Evolutionary conservation across 2,797 vertebrate genomes (phyloP), one percentile per base, ranked within the genome.

Genomic region (Streptopelia turtur): DNA sequence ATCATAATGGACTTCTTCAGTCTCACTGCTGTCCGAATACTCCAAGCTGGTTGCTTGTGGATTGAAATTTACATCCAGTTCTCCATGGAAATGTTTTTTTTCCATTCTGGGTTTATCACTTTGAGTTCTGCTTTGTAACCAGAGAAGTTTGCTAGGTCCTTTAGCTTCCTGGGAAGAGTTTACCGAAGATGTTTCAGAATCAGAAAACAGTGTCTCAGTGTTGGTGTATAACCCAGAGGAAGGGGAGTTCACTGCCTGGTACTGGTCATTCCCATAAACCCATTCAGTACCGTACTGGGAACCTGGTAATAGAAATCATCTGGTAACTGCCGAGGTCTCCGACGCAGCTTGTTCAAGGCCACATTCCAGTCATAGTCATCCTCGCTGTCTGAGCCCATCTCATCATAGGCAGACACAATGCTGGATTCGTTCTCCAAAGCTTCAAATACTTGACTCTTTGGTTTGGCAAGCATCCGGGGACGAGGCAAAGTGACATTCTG

Each of bases 61-160:
- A 95, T 99, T 99, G 96, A 99, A 99, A 97, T 99, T 99, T 72
- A 99, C 98, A 61, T 99, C 99, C 93, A 99, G 96, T 9, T 98
- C 97, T 63, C 96, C 97, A 1, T 97, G 97, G 17, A 93, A 83
- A 60, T 91, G 96, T 30, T 91, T 89, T 89, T 96, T 97, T 82
- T 97, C 97, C 5, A 79, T 84, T 82, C 98, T 98, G 59, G 97
- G 84, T 61, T 95, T 97, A 76, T 97, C 89, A 30, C 65, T 93
- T 25, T 89, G 92, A 94, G 95, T 95, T 94, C 96, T 97, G 91
- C 96, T 98, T 94, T 97, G 98, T 87, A 97, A 81, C 96, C 98
- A 98, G 47, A 97, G 96, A 13, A 97, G 91, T 75, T 97, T 98
- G 69, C 97, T 97, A 43, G 94, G 78, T 57, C 87, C 83, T 64